Percentiles rank a stretch among this genome's conserved stretches.
phyloP scores from a whole-genome alignment of 2,113 vertebrate species.

The Glaucidium brasilianum region DNA sequence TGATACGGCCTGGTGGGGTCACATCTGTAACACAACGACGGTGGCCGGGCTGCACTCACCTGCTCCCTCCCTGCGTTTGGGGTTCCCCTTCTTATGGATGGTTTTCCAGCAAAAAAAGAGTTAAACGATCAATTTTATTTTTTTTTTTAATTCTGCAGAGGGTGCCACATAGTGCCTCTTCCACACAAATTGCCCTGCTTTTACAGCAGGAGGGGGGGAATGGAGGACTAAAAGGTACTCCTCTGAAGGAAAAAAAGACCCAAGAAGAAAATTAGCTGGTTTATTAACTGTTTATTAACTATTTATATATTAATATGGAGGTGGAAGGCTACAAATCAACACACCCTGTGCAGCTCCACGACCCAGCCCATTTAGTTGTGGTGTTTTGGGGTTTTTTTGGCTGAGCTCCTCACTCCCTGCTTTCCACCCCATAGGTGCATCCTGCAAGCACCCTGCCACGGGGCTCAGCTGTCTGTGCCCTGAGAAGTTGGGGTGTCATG shows the following conservation, averaged over 20 bases:
- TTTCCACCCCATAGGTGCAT: background rate
- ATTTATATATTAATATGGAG: background rate
- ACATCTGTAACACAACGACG: rapidly evolving
- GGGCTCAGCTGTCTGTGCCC: background rate
- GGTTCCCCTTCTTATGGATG: background rate
- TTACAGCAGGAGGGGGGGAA: background rate
- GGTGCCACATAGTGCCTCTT: rapidly evolving
- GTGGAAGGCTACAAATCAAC: background rate
- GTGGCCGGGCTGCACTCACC: background rate
- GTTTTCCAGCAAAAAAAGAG: background rate
- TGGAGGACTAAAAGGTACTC: background rate
- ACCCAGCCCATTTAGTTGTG: background rate
- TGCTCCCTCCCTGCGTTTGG: background rate
- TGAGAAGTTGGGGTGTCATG: background rate
- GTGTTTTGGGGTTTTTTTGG: background rate
- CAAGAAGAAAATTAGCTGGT: background rate
- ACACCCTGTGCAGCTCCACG: rapidly evolving
- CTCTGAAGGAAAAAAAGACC: background rate
- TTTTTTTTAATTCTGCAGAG: background rate
- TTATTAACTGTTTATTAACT: background rate
- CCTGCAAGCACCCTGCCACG: background rate
- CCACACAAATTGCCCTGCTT: background rate
- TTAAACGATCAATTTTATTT: background rate
- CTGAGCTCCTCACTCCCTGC: background rate
- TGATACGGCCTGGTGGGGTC: background rate